phyloP scores from a whole-genome alignment of 2,888 invertebrate genomes.

The Drosophila colorata region DNA sequence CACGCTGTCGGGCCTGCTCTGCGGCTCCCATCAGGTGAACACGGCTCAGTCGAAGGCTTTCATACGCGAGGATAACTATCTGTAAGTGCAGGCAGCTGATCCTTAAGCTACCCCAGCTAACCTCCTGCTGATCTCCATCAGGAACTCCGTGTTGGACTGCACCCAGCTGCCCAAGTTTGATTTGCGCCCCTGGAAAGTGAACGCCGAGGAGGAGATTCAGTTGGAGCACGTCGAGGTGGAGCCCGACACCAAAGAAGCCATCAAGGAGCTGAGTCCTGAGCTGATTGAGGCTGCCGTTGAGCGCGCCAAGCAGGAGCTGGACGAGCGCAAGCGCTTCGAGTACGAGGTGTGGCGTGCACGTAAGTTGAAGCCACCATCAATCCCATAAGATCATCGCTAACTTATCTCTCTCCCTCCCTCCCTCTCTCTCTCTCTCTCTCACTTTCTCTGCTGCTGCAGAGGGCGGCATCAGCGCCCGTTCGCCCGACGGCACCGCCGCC shows the following conservation, averaged over 20 bases:
- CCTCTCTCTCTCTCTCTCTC: conserved; percentile 37
- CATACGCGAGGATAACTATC: conserved; percentile 92
- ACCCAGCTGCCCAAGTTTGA: conserved; percentile 90
- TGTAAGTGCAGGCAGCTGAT: conserved; percentile 87
- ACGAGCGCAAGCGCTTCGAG: conserved; percentile 91
- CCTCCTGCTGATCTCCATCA: conserved; percentile 63
- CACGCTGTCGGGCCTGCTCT: conserved; percentile 92
- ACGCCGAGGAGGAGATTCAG: conserved; percentile 84
- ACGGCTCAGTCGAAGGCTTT: conserved; percentile 94
- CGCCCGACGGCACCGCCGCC: conserved; percentile 94
- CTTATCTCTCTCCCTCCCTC: too few relatives aligned
- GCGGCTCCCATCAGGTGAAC: conserved; percentile 89
- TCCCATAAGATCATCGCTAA: neutral
- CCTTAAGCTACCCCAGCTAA: rapidly evolving
- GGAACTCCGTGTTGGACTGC: conserved; percentile 91
- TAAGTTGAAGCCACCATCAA: conserved; percentile 84
- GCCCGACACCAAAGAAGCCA: conserved; percentile 85
- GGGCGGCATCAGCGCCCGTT: conserved; percentile 93
- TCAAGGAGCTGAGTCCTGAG: conserved; percentile 90
- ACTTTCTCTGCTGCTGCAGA: conserved; percentile 85
- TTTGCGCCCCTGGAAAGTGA: conserved; percentile 88
- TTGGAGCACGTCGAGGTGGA: conserved; percentile 82
- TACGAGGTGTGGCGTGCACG: conserved; percentile 92
- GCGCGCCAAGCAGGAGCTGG: conserved; percentile 92
- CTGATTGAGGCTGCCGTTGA: conserved; percentile 91